Conservation (phyloP, 1,140 invertebrate genomes). For the Pseudachorutes palmiensis region DNA sequence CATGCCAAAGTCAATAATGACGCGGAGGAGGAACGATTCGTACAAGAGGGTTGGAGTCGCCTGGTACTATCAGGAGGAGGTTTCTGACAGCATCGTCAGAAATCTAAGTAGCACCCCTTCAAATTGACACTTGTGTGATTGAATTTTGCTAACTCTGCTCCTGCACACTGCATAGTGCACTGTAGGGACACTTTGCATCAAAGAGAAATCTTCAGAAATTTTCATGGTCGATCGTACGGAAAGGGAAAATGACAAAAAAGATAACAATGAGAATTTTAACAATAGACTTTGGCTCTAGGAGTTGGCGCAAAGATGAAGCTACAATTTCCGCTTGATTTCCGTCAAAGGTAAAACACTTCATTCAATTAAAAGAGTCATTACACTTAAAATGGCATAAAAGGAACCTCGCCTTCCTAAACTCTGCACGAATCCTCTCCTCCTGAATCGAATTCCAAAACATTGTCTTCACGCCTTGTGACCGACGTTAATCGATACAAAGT, state of each 20-base stretch:
- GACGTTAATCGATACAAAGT: too few species aligned
- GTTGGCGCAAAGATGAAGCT: not conserved
- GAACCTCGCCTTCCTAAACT: not conserved
- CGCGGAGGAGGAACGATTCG: too few species aligned
- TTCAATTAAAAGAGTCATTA: not conserved
- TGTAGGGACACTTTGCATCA: too few species aligned
- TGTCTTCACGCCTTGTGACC: too few species aligned
- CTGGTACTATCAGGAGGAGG: too few species aligned
- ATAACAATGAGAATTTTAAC: not conserved
- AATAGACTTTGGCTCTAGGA: not conserved
- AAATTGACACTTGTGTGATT: not conserved
- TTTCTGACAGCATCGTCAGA: too few species aligned
- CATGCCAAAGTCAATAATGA: too few species aligned
- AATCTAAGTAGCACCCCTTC: too few species aligned
- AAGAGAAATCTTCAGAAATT: conserved; percentile 10
- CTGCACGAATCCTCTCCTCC: too few species aligned
- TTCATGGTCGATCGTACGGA: conserved; percentile 11
- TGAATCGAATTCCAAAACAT: too few species aligned
- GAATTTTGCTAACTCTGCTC: not conserved
- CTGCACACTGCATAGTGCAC: not conserved
- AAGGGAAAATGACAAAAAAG: conserved; percentile 1
- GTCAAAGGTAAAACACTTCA: not conserved
- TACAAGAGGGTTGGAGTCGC: too few species aligned
- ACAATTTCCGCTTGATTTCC: not conserved
- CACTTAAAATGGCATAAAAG: too few species aligned